Evolutionary conservation across 2,113 vertebrate genomes (phyloP), one percentile per base, ranked within the genome.

Genomic region (Puntigrus tetrazona): DNA sequence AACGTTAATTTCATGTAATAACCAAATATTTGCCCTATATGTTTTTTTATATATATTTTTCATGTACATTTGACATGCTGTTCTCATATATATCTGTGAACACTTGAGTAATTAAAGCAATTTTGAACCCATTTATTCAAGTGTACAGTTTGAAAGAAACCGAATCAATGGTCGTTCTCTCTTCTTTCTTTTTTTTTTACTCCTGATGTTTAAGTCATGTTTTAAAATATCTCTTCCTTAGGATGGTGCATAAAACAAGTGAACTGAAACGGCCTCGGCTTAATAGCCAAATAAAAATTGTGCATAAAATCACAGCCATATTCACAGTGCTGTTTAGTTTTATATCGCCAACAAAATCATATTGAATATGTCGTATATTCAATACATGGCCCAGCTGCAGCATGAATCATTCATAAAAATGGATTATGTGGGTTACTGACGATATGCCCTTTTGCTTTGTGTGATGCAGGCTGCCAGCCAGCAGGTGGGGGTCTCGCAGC

Each of bases 401-500:
- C 22, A 43, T 72, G 69, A 72, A 72, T 43, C 69, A 43, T 72
- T 72, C 10, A 43, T 43, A 72, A 14, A 72, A 72, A n/a, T n/a
- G 69, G 69, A 25, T 43, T n/a, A 50, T 50, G 29, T 59, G 1
- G 5, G 34, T 78, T 7, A 2, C 36, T 63, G 41, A 47, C 67
- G 43, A 18, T 81, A 45, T 65, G 57, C 78, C 34, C 38, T 50
- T 69, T 82, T 70, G 47, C 20, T 83, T 41, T 72, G 50, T 82
- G 80, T 69, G 36, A 50, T 55, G 34, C 91, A 95, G 94, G 91
- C 93, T 75, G 91, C 88, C 55, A 87, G 92, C 86, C 94, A 95
- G 89, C 94, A 95, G 91, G 93, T 93, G 90, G 92, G 93, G 41
- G 92, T 92, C 0, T 95, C 94, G 89, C 97, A 97, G 92, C 96